Base-by-base conservation (phyloP, 2,797 vertebrate species). In the Sebastes oblongus region DNA sequence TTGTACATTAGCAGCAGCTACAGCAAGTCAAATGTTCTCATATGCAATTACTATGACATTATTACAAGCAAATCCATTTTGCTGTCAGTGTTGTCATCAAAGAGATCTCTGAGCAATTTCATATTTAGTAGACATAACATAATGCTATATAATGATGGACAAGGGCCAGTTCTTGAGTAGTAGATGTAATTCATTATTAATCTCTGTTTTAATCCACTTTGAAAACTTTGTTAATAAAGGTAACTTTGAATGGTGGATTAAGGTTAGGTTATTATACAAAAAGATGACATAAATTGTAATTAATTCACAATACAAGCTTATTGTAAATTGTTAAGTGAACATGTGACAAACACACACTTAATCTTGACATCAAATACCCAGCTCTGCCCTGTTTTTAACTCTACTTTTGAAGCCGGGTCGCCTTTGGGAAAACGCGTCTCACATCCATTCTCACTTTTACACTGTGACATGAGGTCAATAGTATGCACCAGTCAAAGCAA, bases 401-500 rank as follows among this genome's bases (percentile, higher is more conserved):
- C 3, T 69, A 18, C 69, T 75, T 78, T 70, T 82, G 52, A 77
- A 77, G 39, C 22, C 10, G 22, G 18, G n/a, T 12, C 3, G 2
- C 65, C 18, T 75, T 71, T 68, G n/a, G 14, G 64, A 72, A 81
- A 81, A 80, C 62, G 27, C 1, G 0, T 29, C 22, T 36, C 20
- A 66, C 59, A 81, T 69, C 22, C 14, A 66, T 11, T 27, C 30
- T 77, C 27, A 84, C 64, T 56, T 80, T 55, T 80, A 24, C 68
- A 39, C 54, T 50, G 27, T 50, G 56, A 76, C 39, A 77, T 32
- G 12, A 88, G 70, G 66, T 86, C 73, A 67, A 12, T 12, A 52
- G 52, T 50, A 55, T 75, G 76, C n/a, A 70, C 36, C 58, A 75
- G 22, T 70, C 60, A 84, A 66, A 77, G 67, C 34, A 78, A 71